Evolutionary conservation across 1,140 invertebrate species (phyloP), one percentile per base, ranked within the genome.

Genomic region (Drosophila dunni): DNA sequence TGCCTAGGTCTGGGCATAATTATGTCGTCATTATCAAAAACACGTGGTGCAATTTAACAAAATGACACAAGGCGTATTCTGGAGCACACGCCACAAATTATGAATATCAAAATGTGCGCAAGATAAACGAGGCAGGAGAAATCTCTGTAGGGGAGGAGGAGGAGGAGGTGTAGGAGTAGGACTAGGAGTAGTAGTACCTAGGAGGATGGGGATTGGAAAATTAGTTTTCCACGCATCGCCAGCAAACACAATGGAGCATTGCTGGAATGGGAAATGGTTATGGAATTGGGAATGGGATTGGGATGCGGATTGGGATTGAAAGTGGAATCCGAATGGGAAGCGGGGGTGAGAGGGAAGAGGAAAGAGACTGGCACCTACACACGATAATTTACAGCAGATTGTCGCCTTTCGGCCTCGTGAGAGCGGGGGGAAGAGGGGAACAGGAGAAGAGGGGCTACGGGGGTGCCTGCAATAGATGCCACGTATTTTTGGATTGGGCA

Each of bases 351-450:
- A 33, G 61, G n/a, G 17, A 7, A 7, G 3, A 11, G 15, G 53
- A n/a, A 44, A 44, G 42, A 54, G 36, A 15, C 13, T 56, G 71
- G 84, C 84, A 88, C 84, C 84, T 88, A 84, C 84, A 88, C 80
- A 86, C 68, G 84, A 88, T 88, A 88, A 88, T 88, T 88, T 88
- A 88, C 81, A 89, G 84, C 84, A 88, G 84, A 88, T 88, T 88
- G 84, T 88, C 83, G 83, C 83, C 83, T 88, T 15, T n/a, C 20
- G 13, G 24, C 50, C 24, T 53, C 7, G 7, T 36, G 29, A 13
- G 11, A 36, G 51, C 10, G 3, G 13, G 7, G 44, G 15, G 6
- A 20, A 10, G 9, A 11, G 13, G 33, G 3, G 2, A 11, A 3
- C 10, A 8, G 56, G 38, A 1, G 48, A 4, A 8, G 42, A 7